Evolutionary conservation across 2,888 invertebrate species (phyloP).

Genomic region (Cremastinae sp.): DNA sequence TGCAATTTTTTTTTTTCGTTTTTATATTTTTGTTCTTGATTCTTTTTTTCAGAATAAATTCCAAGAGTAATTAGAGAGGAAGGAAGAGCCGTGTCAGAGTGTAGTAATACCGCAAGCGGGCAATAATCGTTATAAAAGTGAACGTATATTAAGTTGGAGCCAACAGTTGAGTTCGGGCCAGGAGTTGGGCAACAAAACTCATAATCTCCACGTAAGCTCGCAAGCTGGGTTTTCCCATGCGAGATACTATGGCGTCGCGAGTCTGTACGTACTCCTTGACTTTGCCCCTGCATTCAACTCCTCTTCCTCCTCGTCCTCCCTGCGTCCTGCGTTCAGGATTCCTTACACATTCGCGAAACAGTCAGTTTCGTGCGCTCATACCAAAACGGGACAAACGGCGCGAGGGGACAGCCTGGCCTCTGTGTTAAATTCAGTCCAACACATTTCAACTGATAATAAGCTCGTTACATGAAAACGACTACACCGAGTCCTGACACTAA

Average conservation of each 20-base stretch:
- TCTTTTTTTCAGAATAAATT: not conserved
- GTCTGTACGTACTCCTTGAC: constrained; percentile 34
- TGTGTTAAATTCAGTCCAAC: constrained; percentile 73
- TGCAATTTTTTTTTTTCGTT: not conserved
- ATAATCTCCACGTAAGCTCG: constrained; percentile 77
- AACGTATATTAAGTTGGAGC: constrained; percentile 58
- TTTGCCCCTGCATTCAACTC: constrained; percentile 21
- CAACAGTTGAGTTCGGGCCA: constrained; percentile 62
- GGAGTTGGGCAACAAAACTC: constrained; percentile 78
- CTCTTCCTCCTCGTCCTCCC: constrained; percentile 15
- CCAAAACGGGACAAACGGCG: constrained; percentile 44
- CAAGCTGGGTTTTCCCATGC: constrained; percentile 78
- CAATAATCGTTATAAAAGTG: constrained; percentile 77
- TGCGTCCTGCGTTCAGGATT: constrained; percentile 36
- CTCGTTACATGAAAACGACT: constrained; percentile 67
- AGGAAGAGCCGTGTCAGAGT: constrained; percentile 20
- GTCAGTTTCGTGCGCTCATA: constrained; percentile 62
- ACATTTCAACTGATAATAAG: constrained; percentile 71
- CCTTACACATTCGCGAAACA: constrained; percentile 52
- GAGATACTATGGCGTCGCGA: constrained; percentile 52
- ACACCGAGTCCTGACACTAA: constrained; percentile 35
- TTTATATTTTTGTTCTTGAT: not conserved
- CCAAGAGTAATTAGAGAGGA: constrained; percentile 19
- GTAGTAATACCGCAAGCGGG: constrained; percentile 62
- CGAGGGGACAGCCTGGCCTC: constrained; percentile 34